Evolutionary conservation across 2,797 vertebrate species (phyloP).

Genomic region (Sardinella longiceps): DNA sequence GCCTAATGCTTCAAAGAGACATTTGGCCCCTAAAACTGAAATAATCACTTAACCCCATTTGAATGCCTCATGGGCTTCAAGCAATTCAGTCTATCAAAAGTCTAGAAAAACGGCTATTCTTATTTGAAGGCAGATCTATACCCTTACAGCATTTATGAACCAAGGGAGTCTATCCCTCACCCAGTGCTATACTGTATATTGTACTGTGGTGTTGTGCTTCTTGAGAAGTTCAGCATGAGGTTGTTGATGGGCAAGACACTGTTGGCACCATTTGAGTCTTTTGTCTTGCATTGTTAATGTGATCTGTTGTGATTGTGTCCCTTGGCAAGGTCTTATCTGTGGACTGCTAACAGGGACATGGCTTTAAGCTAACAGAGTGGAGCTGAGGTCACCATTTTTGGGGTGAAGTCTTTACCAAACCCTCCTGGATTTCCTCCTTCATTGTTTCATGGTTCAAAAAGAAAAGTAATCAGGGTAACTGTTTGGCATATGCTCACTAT

Average conservation of each 20-base stretch:
- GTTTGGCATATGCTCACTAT: background rate
- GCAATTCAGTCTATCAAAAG: background rate
- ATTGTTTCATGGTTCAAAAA: constrained; percentile 36
- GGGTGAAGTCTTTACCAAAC: constrained; percentile 2
- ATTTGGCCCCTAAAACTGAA: background rate
- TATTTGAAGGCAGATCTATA: background rate
- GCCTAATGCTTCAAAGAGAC: constrained; percentile 5
- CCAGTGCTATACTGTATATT: too few relatives aligned
- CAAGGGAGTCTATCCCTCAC: too few relatives aligned
- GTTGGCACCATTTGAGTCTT: background rate
- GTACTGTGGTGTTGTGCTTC: too few relatives aligned
- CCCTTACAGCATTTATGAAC: background rate
- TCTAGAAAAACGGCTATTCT: background rate
- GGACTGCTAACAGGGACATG: background rate
- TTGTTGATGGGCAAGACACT: background rate
- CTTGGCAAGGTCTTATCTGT: constrained; percentile 36
- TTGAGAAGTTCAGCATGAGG: too few relatives aligned
- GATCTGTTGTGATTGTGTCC: background rate
- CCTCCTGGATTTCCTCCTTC: constrained; percentile 34
- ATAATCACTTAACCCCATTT: constrained; percentile 19
- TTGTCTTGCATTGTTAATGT: background rate
- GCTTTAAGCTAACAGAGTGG: constrained; percentile 29
- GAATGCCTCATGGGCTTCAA: background rate
- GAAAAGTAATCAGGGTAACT: background rate
- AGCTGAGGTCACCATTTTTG: constrained; percentile 38